A percentile compares a stretch with the other conserved stretches of the same genome.
These are phyloP conservation scores for Drosophila siamana DNA, from an alignment of 2,888 invertebrate species.

Conservation along the genomic window DNA sequence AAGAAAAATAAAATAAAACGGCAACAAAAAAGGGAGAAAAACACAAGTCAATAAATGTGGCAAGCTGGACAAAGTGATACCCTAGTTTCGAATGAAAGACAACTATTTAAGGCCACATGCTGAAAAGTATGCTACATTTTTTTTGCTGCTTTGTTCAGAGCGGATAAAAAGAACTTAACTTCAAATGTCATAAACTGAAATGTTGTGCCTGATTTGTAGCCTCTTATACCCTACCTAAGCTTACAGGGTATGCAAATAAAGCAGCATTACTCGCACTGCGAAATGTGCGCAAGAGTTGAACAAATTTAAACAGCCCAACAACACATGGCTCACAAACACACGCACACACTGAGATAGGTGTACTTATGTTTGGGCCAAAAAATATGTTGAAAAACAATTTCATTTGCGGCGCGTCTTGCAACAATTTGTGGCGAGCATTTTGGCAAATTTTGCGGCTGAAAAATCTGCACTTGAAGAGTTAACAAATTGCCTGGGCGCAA, in stretches of 20 bases:
- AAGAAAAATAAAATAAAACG: conserved; percentile 9
- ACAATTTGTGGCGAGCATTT: conserved; percentile 49
- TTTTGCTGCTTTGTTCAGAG: no score
- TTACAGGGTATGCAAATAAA: conserved; percentile 12
- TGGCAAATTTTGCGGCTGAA: conserved; percentile 37
- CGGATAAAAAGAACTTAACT: no score
- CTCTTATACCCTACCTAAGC: no score
- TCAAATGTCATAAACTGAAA: no score
- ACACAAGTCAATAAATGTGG: conserved; percentile 33
- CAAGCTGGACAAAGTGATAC: conserved; percentile 11
- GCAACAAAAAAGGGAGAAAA: conserved; percentile 14
- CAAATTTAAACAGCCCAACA: conserved; percentile 42
- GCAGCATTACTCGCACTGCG: conserved; percentile 5
- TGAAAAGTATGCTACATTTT: no score
- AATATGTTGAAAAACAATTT: conserved; percentile 53
- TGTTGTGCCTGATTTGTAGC: neutral
- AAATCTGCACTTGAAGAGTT: conserved; percentile 48
- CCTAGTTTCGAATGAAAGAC: no score
- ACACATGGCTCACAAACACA: conserved; percentile 41
- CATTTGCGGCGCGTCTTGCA: conserved; percentile 53
- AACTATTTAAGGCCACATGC: no score
- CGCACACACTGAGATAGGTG: conserved; percentile 25
- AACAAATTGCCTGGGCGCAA: conserved; percentile 23
- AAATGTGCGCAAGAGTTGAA: conserved; percentile 31
- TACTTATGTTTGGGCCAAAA: conserved; percentile 29